These are phyloP conservation scores for Heliornis fulica DNA, from an alignment of 2,113 vertebrate genomes.

Conservation along the genomic window DNA sequence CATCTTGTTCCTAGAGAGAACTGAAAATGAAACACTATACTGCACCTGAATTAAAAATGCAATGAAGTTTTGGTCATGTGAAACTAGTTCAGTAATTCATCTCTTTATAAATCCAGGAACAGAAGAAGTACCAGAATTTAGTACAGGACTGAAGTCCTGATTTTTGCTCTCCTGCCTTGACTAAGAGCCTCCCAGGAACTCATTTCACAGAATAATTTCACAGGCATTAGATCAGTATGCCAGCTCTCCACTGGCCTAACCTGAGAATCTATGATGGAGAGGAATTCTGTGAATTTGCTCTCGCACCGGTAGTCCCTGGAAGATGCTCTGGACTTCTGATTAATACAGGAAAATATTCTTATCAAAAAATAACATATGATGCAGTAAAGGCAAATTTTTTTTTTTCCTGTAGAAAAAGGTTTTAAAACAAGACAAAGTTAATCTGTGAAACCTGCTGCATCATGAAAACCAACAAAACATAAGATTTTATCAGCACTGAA, in stretches of 20 bases:
- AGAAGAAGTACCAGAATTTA: not conserved
- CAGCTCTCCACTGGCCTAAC: not conserved
- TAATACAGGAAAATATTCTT: not conserved
- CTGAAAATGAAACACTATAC: not conserved
- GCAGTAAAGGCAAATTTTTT: not conserved
- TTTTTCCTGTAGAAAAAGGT: not conserved
- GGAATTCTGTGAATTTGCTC: not conserved
- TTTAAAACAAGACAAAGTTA: not conserved
- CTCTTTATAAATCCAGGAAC: not conserved
- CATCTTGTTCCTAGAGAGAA: not conserved
- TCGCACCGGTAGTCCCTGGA: not conserved
- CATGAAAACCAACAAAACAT: not conserved
- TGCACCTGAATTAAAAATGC: not conserved
- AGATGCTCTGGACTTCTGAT: not conserved
- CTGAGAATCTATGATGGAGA: not conserved
- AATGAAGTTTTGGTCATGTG: not conserved
- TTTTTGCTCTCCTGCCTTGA: not conserved
- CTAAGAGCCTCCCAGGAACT: not conserved
- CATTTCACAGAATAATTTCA: constrained; percentile 19
- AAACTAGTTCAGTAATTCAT: not conserved
- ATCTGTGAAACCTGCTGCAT: not conserved
- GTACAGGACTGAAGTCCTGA: not conserved
- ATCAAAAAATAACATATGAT: not conserved
- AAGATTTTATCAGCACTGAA: not conserved
- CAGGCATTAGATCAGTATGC: not conserved